Percentiles rank a stretch among this genome's conserved stretches.
Evolutionary conservation across 2,113 vertebrate genomes (phyloP).

Genomic region (Lethenteron reissneri): DNA sequence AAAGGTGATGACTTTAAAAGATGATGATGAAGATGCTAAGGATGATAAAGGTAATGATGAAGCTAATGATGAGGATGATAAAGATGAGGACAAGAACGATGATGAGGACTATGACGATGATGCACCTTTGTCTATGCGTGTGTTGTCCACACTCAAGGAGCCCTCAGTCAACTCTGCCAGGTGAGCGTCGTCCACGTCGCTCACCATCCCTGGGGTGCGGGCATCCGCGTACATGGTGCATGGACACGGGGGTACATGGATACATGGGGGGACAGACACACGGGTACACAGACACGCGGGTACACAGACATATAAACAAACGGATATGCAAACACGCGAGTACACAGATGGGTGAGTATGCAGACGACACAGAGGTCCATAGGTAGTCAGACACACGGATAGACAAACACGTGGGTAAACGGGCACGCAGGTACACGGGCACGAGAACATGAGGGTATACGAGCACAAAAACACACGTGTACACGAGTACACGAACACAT

Average conservation of each 20-base stretch:
- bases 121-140: too few species aligned
- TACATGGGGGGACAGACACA: background rate
- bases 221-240: background rate
- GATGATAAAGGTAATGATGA: too few species aligned
- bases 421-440: background rate
- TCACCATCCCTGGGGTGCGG: too few species aligned
- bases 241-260: background rate
- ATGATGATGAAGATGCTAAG: too few species aligned
- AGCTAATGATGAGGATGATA: too few species aligned
- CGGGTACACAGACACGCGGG: background rate
- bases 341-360: background rate
- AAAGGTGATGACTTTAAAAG: too few species aligned
- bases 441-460: background rate
- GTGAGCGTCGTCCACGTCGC: too few species aligned
- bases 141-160: too few species aligned
- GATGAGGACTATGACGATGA: too few species aligned
- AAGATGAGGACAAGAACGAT: too few species aligned
- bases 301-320: background rate
- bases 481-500: background rate
- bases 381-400: background rate
- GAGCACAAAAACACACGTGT: background rate
- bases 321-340: background rate
- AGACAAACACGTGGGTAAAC: background rate
- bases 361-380: background rate
- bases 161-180: too few species aligned